phyloP scores from a whole-genome alignment of 2,113 vertebrate species.

The Raphicerus campestris region DNA sequence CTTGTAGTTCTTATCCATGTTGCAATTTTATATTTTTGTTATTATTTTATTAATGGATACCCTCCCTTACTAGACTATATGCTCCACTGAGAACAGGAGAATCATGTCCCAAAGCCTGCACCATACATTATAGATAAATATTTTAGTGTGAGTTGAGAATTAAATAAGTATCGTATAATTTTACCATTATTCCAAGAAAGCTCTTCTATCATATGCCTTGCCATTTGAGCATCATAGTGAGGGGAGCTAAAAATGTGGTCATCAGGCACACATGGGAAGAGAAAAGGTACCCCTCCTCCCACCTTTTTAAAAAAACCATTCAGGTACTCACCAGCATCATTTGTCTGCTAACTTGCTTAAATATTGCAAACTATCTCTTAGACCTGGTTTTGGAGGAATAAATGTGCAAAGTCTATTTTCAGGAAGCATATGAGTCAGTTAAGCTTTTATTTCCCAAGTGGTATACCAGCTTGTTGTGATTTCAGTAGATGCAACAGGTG shows the following conservation, averaged over 20 bases:
- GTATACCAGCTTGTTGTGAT: constrained; percentile 59
- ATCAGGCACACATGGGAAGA: background rate
- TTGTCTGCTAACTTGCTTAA: constrained; percentile 50
- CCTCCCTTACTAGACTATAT: background rate
- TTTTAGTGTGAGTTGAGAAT: background rate
- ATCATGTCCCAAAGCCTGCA: background rate
- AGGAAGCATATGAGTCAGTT: constrained; percentile 56
- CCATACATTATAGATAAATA: background rate
- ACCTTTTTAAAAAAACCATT: background rate
- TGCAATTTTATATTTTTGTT: background rate
- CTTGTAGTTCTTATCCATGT: background rate
- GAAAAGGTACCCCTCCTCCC: background rate
- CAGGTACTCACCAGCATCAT: background rate
- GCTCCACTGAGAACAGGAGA: background rate
- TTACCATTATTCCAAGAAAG: background rate
- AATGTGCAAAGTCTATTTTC: constrained; percentile 54
- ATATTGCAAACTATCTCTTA: constrained; percentile 15
- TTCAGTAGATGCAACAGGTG: constrained; percentile 72
- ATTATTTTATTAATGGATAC: background rate
- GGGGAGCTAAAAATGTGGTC: background rate
- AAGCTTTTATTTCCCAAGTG: constrained; percentile 63
- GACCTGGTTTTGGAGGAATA: constrained; percentile 35
- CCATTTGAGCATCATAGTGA: background rate
- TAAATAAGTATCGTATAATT: background rate
- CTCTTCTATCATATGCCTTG: background rate